These are phyloP conservation scores for Mus spicilegus DNA, from an alignment of 2,113 vertebrate genomes.

Conservation along the genomic window DNA sequence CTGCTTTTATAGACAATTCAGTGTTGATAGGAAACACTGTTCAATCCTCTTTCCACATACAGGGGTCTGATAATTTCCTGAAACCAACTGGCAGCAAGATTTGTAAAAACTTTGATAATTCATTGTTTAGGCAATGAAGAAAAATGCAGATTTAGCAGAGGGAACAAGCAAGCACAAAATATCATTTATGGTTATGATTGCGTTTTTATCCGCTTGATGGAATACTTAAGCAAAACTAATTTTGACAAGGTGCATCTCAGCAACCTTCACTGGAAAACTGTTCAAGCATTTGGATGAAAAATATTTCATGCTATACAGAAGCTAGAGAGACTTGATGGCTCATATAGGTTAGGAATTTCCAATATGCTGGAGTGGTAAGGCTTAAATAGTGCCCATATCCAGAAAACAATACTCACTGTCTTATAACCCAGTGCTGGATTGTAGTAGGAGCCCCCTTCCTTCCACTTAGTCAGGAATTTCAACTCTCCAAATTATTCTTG, in stretches of 20 bases:
- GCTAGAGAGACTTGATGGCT: slow-evolving; percentile 20
- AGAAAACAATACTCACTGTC: neutral
- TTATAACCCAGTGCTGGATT: neutral
- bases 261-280: neutral
- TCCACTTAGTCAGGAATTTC: slow-evolving; percentile 8
- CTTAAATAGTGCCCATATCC: neutral
- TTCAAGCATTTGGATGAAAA: neutral
- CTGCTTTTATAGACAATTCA: slow-evolving; percentile 39
- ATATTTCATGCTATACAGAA: neutral
- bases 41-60: neutral
- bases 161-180: slow-evolving; percentile 6
- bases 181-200: neutral
- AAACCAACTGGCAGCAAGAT: slow-evolving; percentile 31
- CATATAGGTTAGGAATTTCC: slow-evolving; percentile 17
- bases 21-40: neutral
- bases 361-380: neutral
- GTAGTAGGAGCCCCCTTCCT: neutral
- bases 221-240: slow-evolving; percentile 28
- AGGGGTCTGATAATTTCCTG: neutral
- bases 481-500: slow-evolving; percentile 16
- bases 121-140: slow-evolving; percentile 28
- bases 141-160: neutral
- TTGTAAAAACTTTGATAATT: slow-evolving; percentile 25
- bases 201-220: slow-evolving; percentile 42
- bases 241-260: neutral